Conservation (phyloP, 2,113 vertebrate species). For the Acrocephalus arundinaceus region DNA sequence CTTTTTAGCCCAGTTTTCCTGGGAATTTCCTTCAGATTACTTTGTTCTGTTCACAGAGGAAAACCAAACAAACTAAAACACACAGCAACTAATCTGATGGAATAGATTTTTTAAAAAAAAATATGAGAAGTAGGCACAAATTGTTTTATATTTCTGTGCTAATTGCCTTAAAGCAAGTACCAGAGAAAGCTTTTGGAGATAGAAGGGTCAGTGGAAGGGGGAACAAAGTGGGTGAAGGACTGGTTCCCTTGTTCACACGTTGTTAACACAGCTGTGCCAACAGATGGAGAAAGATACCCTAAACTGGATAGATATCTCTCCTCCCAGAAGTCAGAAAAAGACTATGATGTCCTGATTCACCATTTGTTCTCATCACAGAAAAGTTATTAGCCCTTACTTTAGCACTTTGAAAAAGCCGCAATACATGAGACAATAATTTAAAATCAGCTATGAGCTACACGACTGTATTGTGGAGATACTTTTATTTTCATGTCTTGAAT, state of each 20-base stretch:
- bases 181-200: neutral
- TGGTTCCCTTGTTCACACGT: neutral
- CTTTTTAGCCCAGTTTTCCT: neutral
- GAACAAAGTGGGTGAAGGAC: neutral
- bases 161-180: neutral
- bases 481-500: slow-evolving; percentile 21
- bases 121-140: neutral
- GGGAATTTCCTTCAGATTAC: neutral
- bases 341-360: neutral
- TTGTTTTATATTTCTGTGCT: neutral
- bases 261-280: neutral
- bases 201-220: neutral
- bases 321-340: neutral
- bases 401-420: neutral
- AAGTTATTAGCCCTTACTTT: neutral
- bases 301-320: neutral
- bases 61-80: neutral
- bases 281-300: neutral
- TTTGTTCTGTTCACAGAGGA: neutral
- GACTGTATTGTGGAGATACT: neutral
- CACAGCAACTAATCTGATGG: neutral
- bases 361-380: neutral
- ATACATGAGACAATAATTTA: neutral
- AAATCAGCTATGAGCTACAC: neutral
- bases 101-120: neutral